A percentile compares a stretch with the other conserved stretches of the same genome.
phyloP scores from a whole-genome alignment of 2,113 vertebrate species.

The Lampris incognitus region DNA sequence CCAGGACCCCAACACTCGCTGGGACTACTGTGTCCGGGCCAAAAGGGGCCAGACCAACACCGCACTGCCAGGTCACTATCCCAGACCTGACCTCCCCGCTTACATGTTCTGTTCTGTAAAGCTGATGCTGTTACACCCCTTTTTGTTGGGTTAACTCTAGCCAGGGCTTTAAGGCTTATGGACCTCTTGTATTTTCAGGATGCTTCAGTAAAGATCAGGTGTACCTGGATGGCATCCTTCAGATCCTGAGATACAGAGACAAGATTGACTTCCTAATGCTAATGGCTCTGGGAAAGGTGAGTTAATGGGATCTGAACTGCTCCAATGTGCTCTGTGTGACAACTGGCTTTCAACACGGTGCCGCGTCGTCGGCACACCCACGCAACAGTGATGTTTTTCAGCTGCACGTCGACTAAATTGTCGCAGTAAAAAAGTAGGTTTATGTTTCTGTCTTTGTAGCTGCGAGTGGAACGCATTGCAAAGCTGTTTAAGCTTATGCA shows the following conservation, averaged over 20 bases:
- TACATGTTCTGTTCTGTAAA: neutral
- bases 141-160: too few relatives aligned
- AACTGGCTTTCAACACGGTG: too few relatives aligned
- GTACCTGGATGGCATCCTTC: conserved; percentile 92
- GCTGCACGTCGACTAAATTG: too few relatives aligned
- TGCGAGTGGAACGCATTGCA: neutral
- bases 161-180: too few relatives aligned
- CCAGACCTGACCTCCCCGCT: neutral
- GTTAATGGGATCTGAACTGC: conserved; percentile 1
- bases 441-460: too few relatives aligned
- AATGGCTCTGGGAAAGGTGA: conserved; percentile 94
- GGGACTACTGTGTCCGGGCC: conserved; percentile 96
- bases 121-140: too few relatives aligned
- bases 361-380: too few relatives aligned
- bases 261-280: conserved; percentile 92
- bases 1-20: conserved; percentile 90
- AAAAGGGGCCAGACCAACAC: conserved; percentile 95
- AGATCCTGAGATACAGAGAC: conserved; percentile 88
- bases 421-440: too few relatives aligned
- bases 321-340: too few relatives aligned
- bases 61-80: conserved; percentile 84
- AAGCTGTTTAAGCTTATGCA: conserved; percentile 9
- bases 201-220: conserved; percentile 98
- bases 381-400: too few relatives aligned
- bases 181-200: conserved; percentile 74